Conservation (phyloP, 2,888 invertebrate species). For the Nephrotoma flavescens region DNA sequence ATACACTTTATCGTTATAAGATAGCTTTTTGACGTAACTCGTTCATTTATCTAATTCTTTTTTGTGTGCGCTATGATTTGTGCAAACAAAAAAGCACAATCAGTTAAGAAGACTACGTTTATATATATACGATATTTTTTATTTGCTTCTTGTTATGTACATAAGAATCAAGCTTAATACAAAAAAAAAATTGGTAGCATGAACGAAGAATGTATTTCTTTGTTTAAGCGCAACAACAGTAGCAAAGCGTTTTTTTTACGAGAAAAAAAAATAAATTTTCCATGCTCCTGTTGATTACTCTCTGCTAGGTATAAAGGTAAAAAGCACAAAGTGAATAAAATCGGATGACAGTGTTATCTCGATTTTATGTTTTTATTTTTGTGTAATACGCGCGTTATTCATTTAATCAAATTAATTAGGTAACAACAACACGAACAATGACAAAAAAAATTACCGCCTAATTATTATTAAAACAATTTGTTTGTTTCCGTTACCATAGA, state of each 20-base stretch:
- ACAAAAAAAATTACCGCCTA: not conserved
- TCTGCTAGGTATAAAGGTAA: not conserved
- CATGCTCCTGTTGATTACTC: not conserved
- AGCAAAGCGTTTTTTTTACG: not conserved
- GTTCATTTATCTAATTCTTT: not conserved
- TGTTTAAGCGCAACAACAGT: not conserved
- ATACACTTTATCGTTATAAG: not conserved
- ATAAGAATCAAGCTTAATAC: not conserved
- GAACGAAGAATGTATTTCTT: not conserved
- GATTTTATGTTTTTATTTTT: not conserved
- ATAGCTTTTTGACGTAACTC: not conserved
- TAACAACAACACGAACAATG: not conserved
- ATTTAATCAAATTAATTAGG: not conserved
- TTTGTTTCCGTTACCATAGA: not conserved
- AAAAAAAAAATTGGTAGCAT: not conserved
- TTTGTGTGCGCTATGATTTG: not conserved
- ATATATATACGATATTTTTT: not conserved
- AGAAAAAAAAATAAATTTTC: not conserved
- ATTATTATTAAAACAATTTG: not conserved
- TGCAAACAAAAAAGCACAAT: not conserved
- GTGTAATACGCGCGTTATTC: not conserved
- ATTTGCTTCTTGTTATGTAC: not conserved
- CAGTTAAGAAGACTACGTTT: not conserved
- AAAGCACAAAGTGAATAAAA: not conserved
- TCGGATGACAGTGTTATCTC: not conserved